These are phyloP conservation scores for Drosophila sucinea DNA, from an alignment of 1,140 invertebrate species.

Conservation along the genomic window DNA sequence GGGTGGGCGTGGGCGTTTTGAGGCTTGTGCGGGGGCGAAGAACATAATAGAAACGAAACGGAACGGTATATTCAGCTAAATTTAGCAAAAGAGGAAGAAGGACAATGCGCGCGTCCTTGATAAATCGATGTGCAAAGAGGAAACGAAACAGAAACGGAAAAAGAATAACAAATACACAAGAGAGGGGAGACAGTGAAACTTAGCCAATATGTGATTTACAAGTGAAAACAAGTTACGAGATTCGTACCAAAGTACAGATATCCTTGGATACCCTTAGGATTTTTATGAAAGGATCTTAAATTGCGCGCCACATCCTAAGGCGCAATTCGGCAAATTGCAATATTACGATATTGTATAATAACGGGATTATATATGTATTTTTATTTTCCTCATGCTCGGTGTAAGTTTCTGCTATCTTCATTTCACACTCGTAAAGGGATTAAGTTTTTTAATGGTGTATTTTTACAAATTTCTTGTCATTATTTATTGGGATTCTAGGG, in stretches of 20 bases:
- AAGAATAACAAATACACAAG: conserved; percentile 26
- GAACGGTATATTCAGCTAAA: conserved; percentile 35
- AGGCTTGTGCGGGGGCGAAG: conserved; percentile 35
- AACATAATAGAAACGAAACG: conserved; percentile 15
- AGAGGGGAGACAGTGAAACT: conserved; percentile 27
- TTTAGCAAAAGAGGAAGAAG: conserved; percentile 53
- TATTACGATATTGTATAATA: background rate
- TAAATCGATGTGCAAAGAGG: conserved; percentile 72
- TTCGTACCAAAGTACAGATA: no score
- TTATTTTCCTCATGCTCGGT: no score
- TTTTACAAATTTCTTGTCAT: no score
- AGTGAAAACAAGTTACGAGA: background rate
- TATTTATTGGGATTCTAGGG: no score
- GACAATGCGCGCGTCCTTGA: conserved; percentile 61
- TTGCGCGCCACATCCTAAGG: no score
- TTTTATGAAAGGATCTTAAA: no score
- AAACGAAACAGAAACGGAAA: conserved; percentile 38
- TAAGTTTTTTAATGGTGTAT: background rate
- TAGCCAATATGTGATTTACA: conserved; percentile 28
- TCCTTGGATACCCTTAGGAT: no score
- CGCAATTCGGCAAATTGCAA: background rate
- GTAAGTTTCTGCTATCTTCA: background rate
- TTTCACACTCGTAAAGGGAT: background rate
- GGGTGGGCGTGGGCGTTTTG: conserved; percentile 3
- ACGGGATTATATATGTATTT: background rate